A percentile compares a stretch with the other conserved stretches of the same genome.
Conservation (phyloP, 2,888 invertebrate species). For the Andrena bucephala region DNA sequence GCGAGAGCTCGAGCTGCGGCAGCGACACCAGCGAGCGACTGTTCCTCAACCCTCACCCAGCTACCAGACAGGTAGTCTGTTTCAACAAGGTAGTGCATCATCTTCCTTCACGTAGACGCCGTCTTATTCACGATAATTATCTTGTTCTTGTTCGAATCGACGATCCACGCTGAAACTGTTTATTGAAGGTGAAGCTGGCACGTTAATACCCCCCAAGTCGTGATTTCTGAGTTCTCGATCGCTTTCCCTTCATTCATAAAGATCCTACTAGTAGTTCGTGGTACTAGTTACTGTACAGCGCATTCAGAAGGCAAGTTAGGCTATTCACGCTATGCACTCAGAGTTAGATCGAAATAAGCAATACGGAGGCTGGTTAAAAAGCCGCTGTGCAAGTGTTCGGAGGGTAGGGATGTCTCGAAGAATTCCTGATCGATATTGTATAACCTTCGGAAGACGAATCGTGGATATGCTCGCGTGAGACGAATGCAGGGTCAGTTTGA, state of each 20-base stretch:
- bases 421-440: too few species aligned
- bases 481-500: too few species aligned
- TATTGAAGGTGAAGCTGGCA: slow-evolving; percentile 19
- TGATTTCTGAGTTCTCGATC: background rate
- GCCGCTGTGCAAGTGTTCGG: too few species aligned
- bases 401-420: too few species aligned
- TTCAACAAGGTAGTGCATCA: slow-evolving; percentile 83
- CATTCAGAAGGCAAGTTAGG: too few species aligned
- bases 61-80: slow-evolving; percentile 86
- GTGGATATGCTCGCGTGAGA: too few species aligned
- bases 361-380: too few species aligned
- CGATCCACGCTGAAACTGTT: slow-evolving; percentile 9
- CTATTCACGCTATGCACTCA: too few species aligned
- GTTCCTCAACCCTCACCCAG: slow-evolving; percentile 85
- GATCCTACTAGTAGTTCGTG: background rate
- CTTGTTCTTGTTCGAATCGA: slow-evolving; percentile 3
- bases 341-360: too few species aligned
- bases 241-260: too few species aligned
- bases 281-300: background rate
- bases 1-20: slow-evolving; percentile 90
- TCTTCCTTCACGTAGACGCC: slow-evolving; percentile 65
- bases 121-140: slow-evolving; percentile 14
- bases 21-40: slow-evolving; percentile 89
- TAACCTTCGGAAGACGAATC: too few species aligned
- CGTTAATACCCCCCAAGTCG: background rate